phyloP scores from a whole-genome alignment of 2,797 vertebrate species.

The Heteromormyrus szaboi region DNA sequence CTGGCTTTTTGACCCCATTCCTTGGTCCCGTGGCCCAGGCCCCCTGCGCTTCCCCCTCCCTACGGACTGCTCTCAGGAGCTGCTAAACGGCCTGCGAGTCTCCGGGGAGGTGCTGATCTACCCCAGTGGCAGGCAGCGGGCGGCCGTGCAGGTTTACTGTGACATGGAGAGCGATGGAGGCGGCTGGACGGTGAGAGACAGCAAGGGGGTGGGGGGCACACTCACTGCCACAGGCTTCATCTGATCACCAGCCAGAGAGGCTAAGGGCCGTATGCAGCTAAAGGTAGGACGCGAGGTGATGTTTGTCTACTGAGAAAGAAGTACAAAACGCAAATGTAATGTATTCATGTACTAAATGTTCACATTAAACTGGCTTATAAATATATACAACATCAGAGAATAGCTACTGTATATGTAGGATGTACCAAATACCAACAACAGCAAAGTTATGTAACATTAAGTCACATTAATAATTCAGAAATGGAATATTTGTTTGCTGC shows the following conservation, averaged over 20 bases:
- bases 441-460: background rate
- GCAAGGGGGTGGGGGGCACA: background rate
- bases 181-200: constrained; percentile 76
- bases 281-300: too few relatives aligned
- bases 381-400: background rate
- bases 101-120: constrained; percentile 74
- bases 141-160: constrained; percentile 70
- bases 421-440: background rate
- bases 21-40: constrained; percentile 46
- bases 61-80: constrained; percentile 80
- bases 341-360: background rate
- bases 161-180: constrained; percentile 89
- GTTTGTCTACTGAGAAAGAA: background rate
- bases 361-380: background rate
- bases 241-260: background rate
- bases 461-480: background rate
- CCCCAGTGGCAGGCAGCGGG: constrained; percentile 65
- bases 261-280: background rate
- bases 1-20: background rate
- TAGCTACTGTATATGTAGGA: background rate
- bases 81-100: constrained; percentile 65
- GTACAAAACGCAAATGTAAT: background rate
- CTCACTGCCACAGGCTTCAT: background rate
- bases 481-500: constrained; percentile 1
- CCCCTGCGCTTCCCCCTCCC: constrained; percentile 67